Percentiles rank a stretch among this genome's conserved stretches.
Conservation (phyloP, 1,140 invertebrate genomes). For the Cyclargus thomasi region DNA sequence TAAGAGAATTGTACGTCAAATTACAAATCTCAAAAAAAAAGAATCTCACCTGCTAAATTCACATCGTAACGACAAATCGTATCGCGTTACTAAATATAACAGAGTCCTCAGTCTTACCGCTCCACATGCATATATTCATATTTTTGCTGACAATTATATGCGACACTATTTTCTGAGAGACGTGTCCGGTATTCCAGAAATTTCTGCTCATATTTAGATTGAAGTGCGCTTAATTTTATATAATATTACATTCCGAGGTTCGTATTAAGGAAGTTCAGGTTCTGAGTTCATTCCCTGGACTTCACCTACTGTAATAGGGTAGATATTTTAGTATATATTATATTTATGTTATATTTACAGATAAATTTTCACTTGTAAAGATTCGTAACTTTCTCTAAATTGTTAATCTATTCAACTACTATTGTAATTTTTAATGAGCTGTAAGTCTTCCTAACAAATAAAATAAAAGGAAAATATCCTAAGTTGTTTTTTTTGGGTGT, state of each 20-base stretch:
- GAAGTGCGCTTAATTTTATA: conserved; percentile 34
- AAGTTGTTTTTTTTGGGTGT: too few relatives aligned
- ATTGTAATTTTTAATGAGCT: too few relatives aligned
- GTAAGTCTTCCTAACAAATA: too few relatives aligned
- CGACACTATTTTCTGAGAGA: conserved; percentile 42
- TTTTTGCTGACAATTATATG: conserved; percentile 48
- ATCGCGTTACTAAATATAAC: conserved; percentile 13
- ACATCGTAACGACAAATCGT: conserved; percentile 15
- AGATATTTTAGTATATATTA: too few relatives aligned
- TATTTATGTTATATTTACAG: too few relatives aligned
- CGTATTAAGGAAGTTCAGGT: not conserved
- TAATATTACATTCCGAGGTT: not conserved
- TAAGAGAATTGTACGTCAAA: too few relatives aligned
- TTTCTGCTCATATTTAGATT: conserved; percentile 33
- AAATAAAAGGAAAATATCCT: too few relatives aligned
- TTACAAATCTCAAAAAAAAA: too few relatives aligned
- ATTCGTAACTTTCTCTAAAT: too few relatives aligned
- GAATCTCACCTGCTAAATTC: not conserved
- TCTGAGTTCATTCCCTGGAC: not conserved
- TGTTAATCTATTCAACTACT: too few relatives aligned
- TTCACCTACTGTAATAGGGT: too few relatives aligned
- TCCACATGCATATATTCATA: conserved; percentile 53
- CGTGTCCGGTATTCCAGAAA: conserved; percentile 34
- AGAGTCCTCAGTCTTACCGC: conserved; percentile 25
- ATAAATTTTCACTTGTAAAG: too few relatives aligned